Evolutionary conservation across 2,888 invertebrate genomes (phyloP).

Genomic region (Chrysolina americana): DNA sequence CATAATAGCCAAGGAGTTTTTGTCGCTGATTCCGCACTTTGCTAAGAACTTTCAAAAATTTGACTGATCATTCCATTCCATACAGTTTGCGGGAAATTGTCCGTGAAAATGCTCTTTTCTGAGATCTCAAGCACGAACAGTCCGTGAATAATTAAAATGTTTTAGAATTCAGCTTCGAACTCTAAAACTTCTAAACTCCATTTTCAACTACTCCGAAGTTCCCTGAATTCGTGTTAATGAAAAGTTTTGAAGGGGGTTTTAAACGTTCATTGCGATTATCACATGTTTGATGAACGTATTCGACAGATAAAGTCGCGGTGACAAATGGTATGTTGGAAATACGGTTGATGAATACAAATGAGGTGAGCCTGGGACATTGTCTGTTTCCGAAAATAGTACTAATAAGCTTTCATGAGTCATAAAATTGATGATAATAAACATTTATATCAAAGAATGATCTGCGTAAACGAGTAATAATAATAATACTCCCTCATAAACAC

Average conservation of each 20-base stretch:
- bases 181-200: conserved; percentile 25
- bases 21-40: neutral
- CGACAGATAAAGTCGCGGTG: neutral
- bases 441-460: no score
- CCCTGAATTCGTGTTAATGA: conserved; percentile 26
- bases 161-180: conserved; percentile 7
- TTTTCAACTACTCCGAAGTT: conserved; percentile 21
- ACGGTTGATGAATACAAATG: neutral
- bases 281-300: conserved; percentile 27
- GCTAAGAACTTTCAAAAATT: neutral
- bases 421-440: no score
- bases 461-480: no score
- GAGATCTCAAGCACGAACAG: neutral
- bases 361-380: neutral
- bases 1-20: no score
- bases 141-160: conserved; percentile 9
- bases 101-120: conserved; percentile 19
- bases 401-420: no score
- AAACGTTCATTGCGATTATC: conserved; percentile 12
- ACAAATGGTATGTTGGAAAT: conserved; percentile 4
- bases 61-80: conserved; percentile 1
- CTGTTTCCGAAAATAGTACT: neutral
- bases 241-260: conserved; percentile 10
- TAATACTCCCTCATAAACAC: no score
- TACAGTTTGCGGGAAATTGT: neutral